Percentiles rank a stretch among this genome's conserved stretches.
Evolutionary conservation across 2,797 vertebrate species (phyloP).

Genomic region (Acanthornis magna): DNA sequence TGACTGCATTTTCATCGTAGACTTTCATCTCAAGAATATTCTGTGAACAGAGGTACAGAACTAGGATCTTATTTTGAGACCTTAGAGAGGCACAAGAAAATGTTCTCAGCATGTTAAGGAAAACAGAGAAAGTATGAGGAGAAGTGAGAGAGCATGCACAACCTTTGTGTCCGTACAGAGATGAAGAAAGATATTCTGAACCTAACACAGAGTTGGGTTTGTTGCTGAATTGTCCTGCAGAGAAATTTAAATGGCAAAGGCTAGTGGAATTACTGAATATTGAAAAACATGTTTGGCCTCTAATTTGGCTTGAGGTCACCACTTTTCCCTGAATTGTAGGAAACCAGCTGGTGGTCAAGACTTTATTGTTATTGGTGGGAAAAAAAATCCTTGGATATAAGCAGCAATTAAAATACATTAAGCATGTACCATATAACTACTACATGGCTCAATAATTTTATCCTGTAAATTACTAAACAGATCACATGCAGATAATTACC

Average conservation of each 20-base stretch:
- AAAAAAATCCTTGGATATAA: background rate
- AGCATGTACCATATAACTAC: background rate
- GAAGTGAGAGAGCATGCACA: background rate
- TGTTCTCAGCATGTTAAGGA: background rate
- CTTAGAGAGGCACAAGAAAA: background rate
- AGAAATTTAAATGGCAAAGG: background rate
- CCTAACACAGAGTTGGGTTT: background rate
- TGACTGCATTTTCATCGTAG: conserved; percentile 75
- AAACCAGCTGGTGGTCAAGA: background rate
- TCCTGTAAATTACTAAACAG: background rate
- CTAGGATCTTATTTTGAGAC: background rate
- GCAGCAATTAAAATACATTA: background rate
- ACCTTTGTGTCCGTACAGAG: background rate
- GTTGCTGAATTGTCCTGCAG: background rate
- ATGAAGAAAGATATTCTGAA: background rate
- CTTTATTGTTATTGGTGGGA: background rate
- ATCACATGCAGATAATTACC: background rate
- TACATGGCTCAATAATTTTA: background rate
- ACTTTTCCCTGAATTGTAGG: background rate
- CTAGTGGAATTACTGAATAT: background rate
- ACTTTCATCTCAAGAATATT: conserved; percentile 83
- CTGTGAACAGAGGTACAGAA: conserved; percentile 60
- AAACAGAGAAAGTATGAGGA: background rate
- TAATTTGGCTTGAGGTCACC: background rate
- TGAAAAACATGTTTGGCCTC: background rate